A percentile compares a stretch with the other conserved stretches of the same genome.
These are phyloP conservation scores for Allobates femoralis DNA, from an alignment of 2,797 vertebrate genomes.

Conservation along the genomic window DNA sequence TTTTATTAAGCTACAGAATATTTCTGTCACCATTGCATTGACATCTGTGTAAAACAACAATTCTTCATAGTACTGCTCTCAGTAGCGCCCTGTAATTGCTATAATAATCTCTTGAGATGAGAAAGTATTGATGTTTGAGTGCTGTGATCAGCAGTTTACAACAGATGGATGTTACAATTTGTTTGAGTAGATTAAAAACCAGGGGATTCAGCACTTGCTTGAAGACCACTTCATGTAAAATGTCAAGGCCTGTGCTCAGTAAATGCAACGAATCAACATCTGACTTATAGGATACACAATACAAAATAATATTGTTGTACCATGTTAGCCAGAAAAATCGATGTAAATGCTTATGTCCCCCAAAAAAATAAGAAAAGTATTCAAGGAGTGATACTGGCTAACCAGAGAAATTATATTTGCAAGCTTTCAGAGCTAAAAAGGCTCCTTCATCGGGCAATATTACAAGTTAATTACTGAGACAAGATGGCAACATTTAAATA, in stretches of 20 bases:
- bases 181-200: slow-evolving; percentile 25
- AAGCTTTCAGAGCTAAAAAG: too few species aligned
- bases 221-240: neutral
- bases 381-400: too few species aligned
- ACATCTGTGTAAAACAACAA: slow-evolving; percentile 8
- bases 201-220: slow-evolving; percentile 25
- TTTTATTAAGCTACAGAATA: neutral
- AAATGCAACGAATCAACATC: neutral
- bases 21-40: neutral
- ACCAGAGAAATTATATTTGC: too few species aligned
- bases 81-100: slow-evolving; percentile 22
- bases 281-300: neutral
- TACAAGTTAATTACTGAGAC: too few species aligned
- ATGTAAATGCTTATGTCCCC: too few species aligned
- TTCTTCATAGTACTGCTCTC: slow-evolving; percentile 8
- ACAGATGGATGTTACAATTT: slow-evolving; percentile 11
- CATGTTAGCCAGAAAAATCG: too few species aligned
- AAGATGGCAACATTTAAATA: too few species aligned
- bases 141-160: slow-evolving; percentile 46
- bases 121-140: slow-evolving; percentile 49
- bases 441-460: too few species aligned
- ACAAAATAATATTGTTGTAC: too few species aligned
- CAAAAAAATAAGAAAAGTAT: too few species aligned
- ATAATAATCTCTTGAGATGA: slow-evolving; percentile 46
- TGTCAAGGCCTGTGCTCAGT: slow-evolving; percentile 4